Evolutionary conservation across 2,113 vertebrate species (phyloP).

Genomic region (Oryzias melastigma): DNA sequence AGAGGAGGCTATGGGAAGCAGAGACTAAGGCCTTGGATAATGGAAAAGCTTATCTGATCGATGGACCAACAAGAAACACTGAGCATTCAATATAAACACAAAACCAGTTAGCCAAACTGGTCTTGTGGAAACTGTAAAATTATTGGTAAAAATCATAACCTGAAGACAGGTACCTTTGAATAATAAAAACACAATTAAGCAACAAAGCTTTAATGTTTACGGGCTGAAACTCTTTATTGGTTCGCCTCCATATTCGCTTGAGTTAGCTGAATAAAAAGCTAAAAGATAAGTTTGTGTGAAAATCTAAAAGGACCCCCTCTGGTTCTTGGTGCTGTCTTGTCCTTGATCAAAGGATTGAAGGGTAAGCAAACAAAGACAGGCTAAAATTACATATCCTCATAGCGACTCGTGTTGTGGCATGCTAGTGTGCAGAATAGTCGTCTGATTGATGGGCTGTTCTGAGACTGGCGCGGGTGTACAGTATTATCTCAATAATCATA

Average conservation of each 20-base stretch:
- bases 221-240: constrained; percentile 58
- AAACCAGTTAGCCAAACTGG: constrained; percentile 63
- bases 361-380: constrained; percentile 72
- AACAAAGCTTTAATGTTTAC: constrained; percentile 44
- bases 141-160: constrained; percentile 72
- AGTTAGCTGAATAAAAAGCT: constrained; percentile 38
- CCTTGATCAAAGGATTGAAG: constrained; percentile 67
- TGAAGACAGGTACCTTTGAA: constrained; percentile 61
- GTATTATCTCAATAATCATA: constrained; percentile 77
- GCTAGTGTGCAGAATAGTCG: constrained; percentile 62
- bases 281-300: constrained; percentile 50
- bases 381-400: constrained; percentile 72
- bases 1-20: constrained; percentile 72
- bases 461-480: constrained; percentile 66
- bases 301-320: constrained; percentile 54
- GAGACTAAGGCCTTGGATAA: constrained; percentile 76
- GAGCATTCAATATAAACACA: constrained; percentile 54
- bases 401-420: constrained; percentile 65
- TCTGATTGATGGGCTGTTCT: constrained; percentile 74
- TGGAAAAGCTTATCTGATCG: constrained; percentile 79
- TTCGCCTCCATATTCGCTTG: constrained; percentile 38
- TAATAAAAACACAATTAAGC: constrained; percentile 63
- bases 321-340: constrained; percentile 65
- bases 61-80: constrained; percentile 75
- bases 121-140: constrained; percentile 54